phyloP scores from a whole-genome alignment of 2,888 invertebrate species.

The Aleiodes leptofemur region DNA sequence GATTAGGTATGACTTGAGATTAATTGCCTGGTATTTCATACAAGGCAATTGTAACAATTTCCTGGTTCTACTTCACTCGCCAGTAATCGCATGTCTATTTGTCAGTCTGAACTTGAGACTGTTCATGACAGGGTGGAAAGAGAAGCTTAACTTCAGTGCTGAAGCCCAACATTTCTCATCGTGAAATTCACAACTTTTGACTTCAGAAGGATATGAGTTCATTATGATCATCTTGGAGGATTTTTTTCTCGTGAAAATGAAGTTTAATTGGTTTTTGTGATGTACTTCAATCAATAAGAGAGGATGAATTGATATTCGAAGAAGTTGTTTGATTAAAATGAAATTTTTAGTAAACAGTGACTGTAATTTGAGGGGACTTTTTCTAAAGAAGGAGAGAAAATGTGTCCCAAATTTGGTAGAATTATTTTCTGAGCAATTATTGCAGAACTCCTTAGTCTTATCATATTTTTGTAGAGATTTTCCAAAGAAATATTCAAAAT shows the following conservation, averaged over 20 bases:
- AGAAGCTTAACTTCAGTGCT: conserved; percentile 10
- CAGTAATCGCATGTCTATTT: conserved; percentile 27
- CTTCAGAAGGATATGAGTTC: neutral
- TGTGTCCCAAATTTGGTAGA: no score
- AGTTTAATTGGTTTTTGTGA: neutral
- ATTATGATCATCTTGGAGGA: neutral
- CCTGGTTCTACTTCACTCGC: neutral
- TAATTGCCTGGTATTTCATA: conserved; percentile 1
- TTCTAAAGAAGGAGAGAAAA: no score
- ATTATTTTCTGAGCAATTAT: no score
- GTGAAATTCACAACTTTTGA: neutral
- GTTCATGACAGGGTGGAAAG: neutral
- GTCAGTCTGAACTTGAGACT: conserved; percentile 25
- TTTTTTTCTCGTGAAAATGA: neutral
- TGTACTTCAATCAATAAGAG: no score
- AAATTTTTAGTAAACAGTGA: no score
- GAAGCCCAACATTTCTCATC: neutral
- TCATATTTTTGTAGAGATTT: no score
- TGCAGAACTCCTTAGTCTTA: no score
- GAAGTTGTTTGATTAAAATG: no score
- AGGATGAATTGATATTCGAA: no score
- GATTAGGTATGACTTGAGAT: conserved; percentile 3
- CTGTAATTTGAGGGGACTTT: no score
- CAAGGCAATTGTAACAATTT: conserved; percentile 11
- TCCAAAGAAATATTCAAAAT: no score